Evolutionary conservation across 2,797 vertebrate species (phyloP).

Genomic region (Myoxocephalus aenaeus): DNA sequence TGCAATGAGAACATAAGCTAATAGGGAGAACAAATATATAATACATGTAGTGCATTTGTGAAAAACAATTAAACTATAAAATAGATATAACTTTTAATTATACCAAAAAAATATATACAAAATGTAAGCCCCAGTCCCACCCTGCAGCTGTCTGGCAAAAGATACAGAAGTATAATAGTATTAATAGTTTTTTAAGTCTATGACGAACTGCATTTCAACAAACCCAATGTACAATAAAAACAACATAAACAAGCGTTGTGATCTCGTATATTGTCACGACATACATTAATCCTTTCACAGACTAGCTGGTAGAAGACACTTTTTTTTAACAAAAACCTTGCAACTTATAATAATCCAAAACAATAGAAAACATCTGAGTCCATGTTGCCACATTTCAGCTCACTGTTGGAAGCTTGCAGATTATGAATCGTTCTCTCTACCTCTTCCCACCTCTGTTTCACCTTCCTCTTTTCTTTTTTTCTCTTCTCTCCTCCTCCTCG

Average conservation of each 20-base stretch:
- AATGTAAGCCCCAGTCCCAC: background rate
- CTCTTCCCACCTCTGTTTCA: conserved; percentile 61
- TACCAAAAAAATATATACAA: too few relatives aligned
- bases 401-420: conserved; percentile 72
- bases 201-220: too few relatives aligned
- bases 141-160: too few relatives aligned
- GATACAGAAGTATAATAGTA: too few relatives aligned
- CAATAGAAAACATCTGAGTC: background rate
- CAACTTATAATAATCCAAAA: background rate
- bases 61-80: too few relatives aligned
- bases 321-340: background rate
- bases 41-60: too few relatives aligned
- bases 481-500: background rate
- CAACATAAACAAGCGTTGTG: too few relatives aligned
- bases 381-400: background rate
- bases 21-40: too few relatives aligned
- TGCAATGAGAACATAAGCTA: too few relatives aligned
- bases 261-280: too few relatives aligned
- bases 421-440: conserved; percentile 43
- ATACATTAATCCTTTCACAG: background rate
- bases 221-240: too few relatives aligned
- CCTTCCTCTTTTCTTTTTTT: conserved; percentile 49
- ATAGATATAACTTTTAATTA: too few relatives aligned
- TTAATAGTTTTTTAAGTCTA: background rate
- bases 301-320: background rate